Evolutionary conservation across 2,888 invertebrate genomes (phyloP).

Genomic region (Apodemia duryi): DNA sequence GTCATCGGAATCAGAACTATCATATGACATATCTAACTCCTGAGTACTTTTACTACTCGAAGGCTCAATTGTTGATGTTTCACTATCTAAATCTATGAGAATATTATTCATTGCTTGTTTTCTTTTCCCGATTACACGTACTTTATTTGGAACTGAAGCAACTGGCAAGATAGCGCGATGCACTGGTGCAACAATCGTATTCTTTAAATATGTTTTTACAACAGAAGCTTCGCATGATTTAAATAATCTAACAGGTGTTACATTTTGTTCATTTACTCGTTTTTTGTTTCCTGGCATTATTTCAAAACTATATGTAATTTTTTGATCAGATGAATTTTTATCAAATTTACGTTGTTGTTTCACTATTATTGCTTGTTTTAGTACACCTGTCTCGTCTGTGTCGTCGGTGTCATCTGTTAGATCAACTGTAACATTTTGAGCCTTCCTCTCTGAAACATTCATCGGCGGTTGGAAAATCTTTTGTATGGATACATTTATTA

Average conservation of each 20-base stretch:
- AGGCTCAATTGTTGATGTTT: constrained; percentile 12
- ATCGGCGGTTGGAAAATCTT: constrained; percentile 24
- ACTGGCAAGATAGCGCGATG: not conserved
- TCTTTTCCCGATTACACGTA: constrained; percentile 14
- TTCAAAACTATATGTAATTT: constrained; percentile 2
- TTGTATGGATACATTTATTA: constrained; percentile 57
- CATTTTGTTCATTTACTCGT: constrained; percentile 7
- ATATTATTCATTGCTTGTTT: constrained; percentile 18
- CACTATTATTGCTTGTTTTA: not conserved
- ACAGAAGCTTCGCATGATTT: constrained; percentile 22
- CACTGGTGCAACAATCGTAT: not conserved
- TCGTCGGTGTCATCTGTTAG: constrained; percentile 50
- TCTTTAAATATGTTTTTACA: not conserved
- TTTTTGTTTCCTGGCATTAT: not conserved
- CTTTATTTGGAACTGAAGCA: not conserved
- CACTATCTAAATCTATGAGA: constrained; percentile 15
- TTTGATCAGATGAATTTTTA: not conserved
- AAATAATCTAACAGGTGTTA: constrained; percentile 43
- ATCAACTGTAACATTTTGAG: constrained; percentile 43
- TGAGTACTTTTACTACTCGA: constrained; percentile 19
- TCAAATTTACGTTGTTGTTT: not conserved
- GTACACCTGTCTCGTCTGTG: constrained; percentile 22
- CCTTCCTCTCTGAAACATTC: not conserved
- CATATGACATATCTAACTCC: not conserved
- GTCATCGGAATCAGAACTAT: constrained; percentile 46